phyloP scores from a whole-genome alignment of 2,113 vertebrate species.

The Smithornis capensis region DNA sequence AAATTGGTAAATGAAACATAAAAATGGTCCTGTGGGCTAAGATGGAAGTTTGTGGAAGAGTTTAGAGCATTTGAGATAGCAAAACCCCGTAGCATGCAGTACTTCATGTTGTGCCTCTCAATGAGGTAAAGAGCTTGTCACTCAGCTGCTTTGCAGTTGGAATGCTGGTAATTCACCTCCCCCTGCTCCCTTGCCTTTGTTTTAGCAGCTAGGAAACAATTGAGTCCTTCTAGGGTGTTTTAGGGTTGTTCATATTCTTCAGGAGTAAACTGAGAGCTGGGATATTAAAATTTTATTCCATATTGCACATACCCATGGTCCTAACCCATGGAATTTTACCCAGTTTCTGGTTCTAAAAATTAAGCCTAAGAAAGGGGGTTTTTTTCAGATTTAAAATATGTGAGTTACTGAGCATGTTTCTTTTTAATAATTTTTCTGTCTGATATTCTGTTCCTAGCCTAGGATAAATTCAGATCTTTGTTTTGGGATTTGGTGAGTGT shows the following conservation, averaged over 20 bases:
- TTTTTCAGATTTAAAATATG: background rate
- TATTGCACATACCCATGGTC: background rate
- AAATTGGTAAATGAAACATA: background rate
- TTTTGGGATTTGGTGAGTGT: background rate
- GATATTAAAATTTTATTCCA: background rate
- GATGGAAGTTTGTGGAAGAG: background rate
- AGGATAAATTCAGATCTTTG: background rate
- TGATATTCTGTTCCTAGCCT: background rate
- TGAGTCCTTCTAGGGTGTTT: background rate
- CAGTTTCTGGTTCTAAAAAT: background rate
- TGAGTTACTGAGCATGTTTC: background rate
- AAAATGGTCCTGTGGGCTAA: background rate
- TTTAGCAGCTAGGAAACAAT: background rate
- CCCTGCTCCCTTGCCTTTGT: background rate
- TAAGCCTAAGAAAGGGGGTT: background rate
- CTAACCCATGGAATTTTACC: background rate
- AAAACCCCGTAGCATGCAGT: accelerated
- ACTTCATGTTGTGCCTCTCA: background rate
- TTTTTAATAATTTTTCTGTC: background rate
- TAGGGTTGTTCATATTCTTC: background rate
- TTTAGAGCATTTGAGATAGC: background rate
- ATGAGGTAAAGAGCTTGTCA: background rate
- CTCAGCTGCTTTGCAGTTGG: background rate
- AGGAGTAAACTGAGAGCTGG: background rate
- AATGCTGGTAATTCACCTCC: background rate